Conservation (phyloP, 2,888 invertebrate species). For the Latheticus oryzae region DNA sequence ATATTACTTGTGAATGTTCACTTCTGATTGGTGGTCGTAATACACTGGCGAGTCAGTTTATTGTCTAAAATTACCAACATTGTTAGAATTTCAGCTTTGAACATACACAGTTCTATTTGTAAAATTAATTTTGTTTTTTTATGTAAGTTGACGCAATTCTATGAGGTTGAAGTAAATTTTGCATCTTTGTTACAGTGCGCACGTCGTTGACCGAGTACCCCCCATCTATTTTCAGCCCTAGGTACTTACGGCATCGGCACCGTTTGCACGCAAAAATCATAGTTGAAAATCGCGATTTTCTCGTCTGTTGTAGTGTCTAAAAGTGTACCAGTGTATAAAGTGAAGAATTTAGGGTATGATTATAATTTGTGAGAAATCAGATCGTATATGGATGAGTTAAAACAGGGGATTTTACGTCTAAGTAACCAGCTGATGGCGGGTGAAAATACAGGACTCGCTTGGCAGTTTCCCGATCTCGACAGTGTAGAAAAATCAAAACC, state of each 20-base stretch:
- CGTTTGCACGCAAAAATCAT: conserved; percentile 74
- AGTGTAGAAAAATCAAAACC: conserved; percentile 47
- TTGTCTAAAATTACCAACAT: conserved; percentile 9
- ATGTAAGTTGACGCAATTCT: neutral
- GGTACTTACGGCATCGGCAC: conserved; percentile 75
- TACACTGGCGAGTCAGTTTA: conserved; percentile 24
- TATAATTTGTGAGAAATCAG: conserved; percentile 68
- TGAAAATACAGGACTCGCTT: conserved; percentile 64
- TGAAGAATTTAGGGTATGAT: conserved; percentile 62
- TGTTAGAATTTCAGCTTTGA: neutral
- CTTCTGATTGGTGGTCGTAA: conserved; percentile 53
- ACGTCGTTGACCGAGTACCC: conserved; percentile 63
- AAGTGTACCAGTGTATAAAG: conserved; percentile 29
- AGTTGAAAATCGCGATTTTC: neutral
- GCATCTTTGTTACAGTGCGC: conserved; percentile 1
- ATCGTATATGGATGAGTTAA: conserved; percentile 68
- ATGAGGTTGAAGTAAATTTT: conserved; percentile 1
- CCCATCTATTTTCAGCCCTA: conserved; percentile 79
- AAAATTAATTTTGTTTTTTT: neutral
- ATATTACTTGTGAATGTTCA: conserved; percentile 43
- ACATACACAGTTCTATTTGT: too few species aligned
- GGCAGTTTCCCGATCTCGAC: conserved; percentile 60
- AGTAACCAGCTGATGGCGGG: conserved; percentile 68
- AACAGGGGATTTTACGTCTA: conserved; percentile 68
- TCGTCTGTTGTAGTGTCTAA: conserved; percentile 26